These are phyloP conservation scores for Agrochola litura DNA, from an alignment of 2,888 invertebrate species.

Conservation along the genomic window DNA sequence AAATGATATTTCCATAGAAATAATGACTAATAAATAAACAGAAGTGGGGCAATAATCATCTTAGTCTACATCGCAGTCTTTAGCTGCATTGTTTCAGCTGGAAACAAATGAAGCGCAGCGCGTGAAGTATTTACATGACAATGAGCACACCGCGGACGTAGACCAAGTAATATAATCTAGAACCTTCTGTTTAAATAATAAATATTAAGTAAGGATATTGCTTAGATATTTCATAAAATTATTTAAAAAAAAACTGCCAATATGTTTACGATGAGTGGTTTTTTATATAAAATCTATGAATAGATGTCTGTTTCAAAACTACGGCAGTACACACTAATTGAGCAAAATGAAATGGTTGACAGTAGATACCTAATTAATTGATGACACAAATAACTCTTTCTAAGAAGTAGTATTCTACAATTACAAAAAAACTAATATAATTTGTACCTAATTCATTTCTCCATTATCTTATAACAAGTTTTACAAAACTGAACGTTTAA, in stretches of 20 bases:
- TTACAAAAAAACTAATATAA: neutral
- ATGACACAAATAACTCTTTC: neutral
- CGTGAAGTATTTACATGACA: conserved; percentile 62
- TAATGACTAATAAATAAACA: conserved; percentile 19
- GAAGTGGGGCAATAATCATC: conserved; percentile 25
- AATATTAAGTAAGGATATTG: neutral
- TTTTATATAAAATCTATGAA: neutral
- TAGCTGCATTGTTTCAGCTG: conserved; percentile 49
- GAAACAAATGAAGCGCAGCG: conserved; percentile 42
- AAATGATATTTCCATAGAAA: conserved; percentile 16
- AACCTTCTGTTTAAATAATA: conserved; percentile 27
- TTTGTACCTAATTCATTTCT: conserved; percentile 8
- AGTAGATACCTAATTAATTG: conserved; percentile 6
- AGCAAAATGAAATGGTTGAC: neutral
- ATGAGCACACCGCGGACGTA: conserved; percentile 34
- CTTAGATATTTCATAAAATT: neutral
- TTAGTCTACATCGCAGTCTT: conserved; percentile 5
- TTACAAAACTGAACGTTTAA: conserved; percentile 14
- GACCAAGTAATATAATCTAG: conserved; percentile 31
- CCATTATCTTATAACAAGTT: conserved; percentile 7
- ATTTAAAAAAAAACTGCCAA: neutral
- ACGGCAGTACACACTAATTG: neutral
- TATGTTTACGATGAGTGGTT: neutral
- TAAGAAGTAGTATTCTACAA: neutral
- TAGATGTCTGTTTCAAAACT: conserved; percentile 7